A percentile compares a stretch with the other conserved stretches of the same genome.
Evolutionary conservation across 2,113 vertebrate genomes (phyloP).

Genomic region (Probosciger aterrimus): DNA sequence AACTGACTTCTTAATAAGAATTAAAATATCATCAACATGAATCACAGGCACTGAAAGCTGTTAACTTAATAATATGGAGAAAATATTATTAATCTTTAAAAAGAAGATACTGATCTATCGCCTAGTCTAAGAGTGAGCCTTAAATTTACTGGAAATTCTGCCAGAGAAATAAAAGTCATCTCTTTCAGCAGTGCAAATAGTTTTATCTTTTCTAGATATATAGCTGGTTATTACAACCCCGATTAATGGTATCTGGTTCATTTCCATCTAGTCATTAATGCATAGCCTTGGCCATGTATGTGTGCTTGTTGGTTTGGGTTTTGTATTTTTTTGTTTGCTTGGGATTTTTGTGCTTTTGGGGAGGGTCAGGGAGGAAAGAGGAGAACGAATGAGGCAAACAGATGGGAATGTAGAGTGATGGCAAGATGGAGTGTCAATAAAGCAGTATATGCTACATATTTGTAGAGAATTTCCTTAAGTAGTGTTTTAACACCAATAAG

Average conservation of each 20-base stretch:
- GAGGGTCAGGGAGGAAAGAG: accelerated
- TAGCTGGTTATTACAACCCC: neutral
- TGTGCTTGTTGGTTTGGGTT: accelerated
- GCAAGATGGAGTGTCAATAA: slow-evolving; percentile 24
- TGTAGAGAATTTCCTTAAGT: neutral
- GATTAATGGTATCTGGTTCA: slow-evolving; percentile 10
- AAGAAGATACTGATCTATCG: slow-evolving; percentile 40
- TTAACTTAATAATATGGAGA: slow-evolving; percentile 62
- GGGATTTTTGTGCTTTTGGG: neutral
- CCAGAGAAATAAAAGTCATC: slow-evolving; percentile 35
- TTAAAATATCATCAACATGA: slow-evolving; percentile 67
- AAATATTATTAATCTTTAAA: slow-evolving; percentile 57
- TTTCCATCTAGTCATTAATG: slow-evolving; percentile 33
- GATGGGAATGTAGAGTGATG: neutral
- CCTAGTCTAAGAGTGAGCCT: slow-evolving; percentile 2
- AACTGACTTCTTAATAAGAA: slow-evolving; percentile 62
- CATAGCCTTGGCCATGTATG: neutral
- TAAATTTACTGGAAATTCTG: slow-evolving; percentile 49
- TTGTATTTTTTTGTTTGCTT: neutral
- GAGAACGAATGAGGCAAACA: neutral
- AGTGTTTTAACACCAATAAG: slow-evolving; percentile 30
- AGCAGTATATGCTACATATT: slow-evolving; percentile 16
- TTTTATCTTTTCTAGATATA: slow-evolving; percentile 26
- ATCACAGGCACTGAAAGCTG: slow-evolving; percentile 55
- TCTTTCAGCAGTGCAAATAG: slow-evolving; percentile 32